These are phyloP conservation scores for Disparrhopalites patrizii DNA, from an alignment of 2,888 invertebrate genomes.

Conservation along the genomic window DNA sequence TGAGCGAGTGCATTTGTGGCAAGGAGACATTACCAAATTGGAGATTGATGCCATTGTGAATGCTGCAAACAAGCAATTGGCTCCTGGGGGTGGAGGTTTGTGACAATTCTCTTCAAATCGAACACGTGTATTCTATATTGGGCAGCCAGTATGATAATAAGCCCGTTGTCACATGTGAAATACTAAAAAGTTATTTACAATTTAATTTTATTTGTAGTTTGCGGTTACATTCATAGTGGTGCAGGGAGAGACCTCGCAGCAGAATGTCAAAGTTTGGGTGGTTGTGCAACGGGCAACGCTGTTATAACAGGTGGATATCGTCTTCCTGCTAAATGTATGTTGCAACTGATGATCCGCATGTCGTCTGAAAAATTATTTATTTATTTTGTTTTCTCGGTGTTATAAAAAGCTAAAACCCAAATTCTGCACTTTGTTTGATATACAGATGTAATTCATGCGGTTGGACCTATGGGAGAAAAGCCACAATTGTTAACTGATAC, in stretches of 20 bases:
- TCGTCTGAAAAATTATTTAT: neutral
- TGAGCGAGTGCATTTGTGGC: constrained; percentile 53
- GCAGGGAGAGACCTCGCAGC: constrained; percentile 66
- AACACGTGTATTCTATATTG: too few relatives aligned
- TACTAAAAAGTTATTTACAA: neutral
- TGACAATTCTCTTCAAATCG: neutral
- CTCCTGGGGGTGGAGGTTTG: constrained; percentile 69
- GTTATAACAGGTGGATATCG: constrained; percentile 77
- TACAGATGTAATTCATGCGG: constrained; percentile 82
- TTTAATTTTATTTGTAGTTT: constrained; percentile 58
- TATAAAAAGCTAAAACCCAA: too few relatives aligned
- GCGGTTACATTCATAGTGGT: constrained; percentile 81
- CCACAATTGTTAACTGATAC: constrained; percentile 63
- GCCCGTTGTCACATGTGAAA: neutral
- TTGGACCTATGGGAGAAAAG: constrained; percentile 75
- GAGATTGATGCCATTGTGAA: constrained; percentile 86
- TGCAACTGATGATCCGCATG: neutral
- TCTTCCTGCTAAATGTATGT: constrained; percentile 75
- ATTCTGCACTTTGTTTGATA: too few relatives aligned
- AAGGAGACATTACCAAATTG: constrained; percentile 77
- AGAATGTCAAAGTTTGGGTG: constrained; percentile 68
- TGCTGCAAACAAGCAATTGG: constrained; percentile 73
- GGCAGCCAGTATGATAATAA: neutral
- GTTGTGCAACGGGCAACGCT: constrained; percentile 77
- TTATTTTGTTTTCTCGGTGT: neutral